These are phyloP conservation scores for Actinopyga echinites DNA, from an alignment of 53 echinoderm and acorn worm genomes.

Conservation along the genomic window DNA sequence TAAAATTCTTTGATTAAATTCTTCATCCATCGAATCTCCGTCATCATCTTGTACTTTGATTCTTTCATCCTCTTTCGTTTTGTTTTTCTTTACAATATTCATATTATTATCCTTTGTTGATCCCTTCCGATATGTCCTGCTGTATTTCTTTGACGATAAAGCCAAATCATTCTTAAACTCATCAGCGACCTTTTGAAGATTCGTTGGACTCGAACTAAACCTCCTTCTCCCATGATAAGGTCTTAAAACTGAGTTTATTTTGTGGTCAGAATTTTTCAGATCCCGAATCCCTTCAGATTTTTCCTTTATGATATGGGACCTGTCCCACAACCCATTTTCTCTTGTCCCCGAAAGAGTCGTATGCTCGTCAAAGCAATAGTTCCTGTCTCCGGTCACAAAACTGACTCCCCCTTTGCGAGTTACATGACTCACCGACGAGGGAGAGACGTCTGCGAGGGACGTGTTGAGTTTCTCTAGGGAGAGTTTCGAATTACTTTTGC, in stretches of 20 bases:
- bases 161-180: neutral
- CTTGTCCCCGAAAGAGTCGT: too few relatives aligned
- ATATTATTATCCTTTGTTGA: neutral
- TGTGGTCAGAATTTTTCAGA: too few relatives aligned
- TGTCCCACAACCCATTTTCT: too few relatives aligned
- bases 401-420: neutral
- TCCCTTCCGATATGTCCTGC: neutral
- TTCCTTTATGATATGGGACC: too few relatives aligned
- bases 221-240: neutral
- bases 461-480: neutral
- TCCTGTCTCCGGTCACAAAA: too few relatives aligned
- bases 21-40: neutral
- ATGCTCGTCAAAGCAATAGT: too few relatives aligned
- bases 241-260: too few relatives aligned
- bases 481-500: neutral
- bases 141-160: neutral
- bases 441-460: neutral
- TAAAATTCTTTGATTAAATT: slow-evolving; percentile 17
- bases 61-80: too few relatives aligned
- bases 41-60: neutral
- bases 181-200: neutral
- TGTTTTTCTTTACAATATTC: too few relatives aligned
- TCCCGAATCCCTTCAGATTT: too few relatives aligned
- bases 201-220: neutral
- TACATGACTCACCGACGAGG: neutral